Base-by-base conservation (phyloP, 2,113 vertebrate genomes). In the Spilogale gracilis region DNA sequence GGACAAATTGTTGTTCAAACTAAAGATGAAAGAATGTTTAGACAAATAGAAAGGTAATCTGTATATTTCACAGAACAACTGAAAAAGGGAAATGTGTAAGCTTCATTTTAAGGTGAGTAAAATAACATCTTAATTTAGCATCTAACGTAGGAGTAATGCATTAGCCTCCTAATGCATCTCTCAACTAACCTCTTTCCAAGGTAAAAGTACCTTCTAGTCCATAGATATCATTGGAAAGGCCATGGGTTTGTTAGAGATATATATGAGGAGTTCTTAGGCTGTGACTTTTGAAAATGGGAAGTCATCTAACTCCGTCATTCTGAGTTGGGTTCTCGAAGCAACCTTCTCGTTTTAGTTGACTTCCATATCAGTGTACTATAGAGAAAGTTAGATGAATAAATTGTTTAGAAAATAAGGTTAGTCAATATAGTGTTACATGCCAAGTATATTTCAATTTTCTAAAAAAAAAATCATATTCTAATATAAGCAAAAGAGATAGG, bases 21-120 rank as follows among this genome's bases (percentile, higher is more conserved):
- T 89, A 92, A 86, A 82, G 16, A 9, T 32, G 45, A 95, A 71
- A 20, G 20, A 60, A 87, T 20, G 17, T 63, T 83, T 82, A 71
- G 14, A 4, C 63, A 81, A 92, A 89, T 67, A 79, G 25, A 89
- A 96, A 85, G 11, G 8, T 58, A 94, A 54, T 45, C 10, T n/a
- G 0, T 91, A 27, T 78, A 58, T 17, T 69, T 91, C 50, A 85
- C 6, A n/a, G 3, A 85, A 12, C 38, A 67, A 23, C 14, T 18
- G 7, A 85, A 89, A 3, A 84, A 84, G 18, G 71, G 74, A 2
- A 61, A 78, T 18, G 4, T 9, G 14, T 2, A 20, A 23, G 50
- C n/a, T 83, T 94, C n/a, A 65, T 45, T 93, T 91, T 63, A 45
- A 78, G 18, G 69, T 58, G 14, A 95, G 45, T 54, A 93, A 94